Base-by-base conservation (phyloP, 2,888 invertebrate species). In the Cataglyphis cursor region DNA sequence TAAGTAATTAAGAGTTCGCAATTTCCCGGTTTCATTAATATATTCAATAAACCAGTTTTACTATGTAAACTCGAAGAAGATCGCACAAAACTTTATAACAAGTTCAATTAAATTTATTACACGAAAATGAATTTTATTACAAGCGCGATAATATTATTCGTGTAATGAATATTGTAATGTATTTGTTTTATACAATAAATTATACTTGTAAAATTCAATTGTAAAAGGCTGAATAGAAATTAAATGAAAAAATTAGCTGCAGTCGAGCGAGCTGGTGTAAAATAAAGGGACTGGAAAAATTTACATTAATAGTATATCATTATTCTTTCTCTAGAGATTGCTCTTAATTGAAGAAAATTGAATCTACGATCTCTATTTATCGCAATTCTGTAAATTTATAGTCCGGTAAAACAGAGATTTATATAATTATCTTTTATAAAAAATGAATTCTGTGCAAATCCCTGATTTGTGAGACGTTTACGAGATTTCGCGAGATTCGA, bases 1-100 rank as follows among this genome's bases (percentile, higher is more conserved):
- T 5, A 68, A 51, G 66, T 76, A 57, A 76, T 76, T 68, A 57
- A 68, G n/a, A n/a, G 10, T 54, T 24, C n/a, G 76, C 41, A 54
- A 76, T 76, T 66, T 66, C 15, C 31, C 24, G 41, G 18, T 72
- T 35, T 41, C 57, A 35, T 57, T 66, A 57, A 76, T 57, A 28
- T n/a, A 64, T n/a, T 44, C 12, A 54, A 68, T 31, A 78, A 70
- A 66, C 41, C n/a, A 62, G 72, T 72, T 59, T 61, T 35, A 10
- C 5, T 68, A 35, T 61, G 24, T 80, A 59, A 80, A 78, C 31
- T 59, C 31, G 35, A 59, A 44, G 18, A 35, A 35, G 21, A 44
- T 15, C n/a, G 54, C 6, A 31, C n/a, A 41, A 28, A 76, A 35
- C 12, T 9, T 21, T 59, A 35, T 59, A 80, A 59, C 41, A 10